A percentile compares a stretch with the other conserved stretches of the same genome.
Evolutionary conservation across 2,113 vertebrate genomes (phyloP).

Genomic region (Acanthisitta chloris): DNA sequence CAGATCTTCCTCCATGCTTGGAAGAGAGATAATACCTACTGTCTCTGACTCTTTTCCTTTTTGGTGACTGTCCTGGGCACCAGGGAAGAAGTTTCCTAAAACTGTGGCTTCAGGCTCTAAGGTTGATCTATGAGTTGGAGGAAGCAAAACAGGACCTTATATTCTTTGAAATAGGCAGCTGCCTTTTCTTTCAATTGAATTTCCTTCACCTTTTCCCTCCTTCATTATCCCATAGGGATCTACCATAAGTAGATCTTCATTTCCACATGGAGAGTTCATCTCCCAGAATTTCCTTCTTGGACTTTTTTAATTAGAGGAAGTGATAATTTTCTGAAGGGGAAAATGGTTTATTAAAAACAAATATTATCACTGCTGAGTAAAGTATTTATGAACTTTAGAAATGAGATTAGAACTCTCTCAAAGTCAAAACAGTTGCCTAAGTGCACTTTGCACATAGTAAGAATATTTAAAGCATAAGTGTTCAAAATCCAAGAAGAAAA

Average conservation of each 20-base stretch:
- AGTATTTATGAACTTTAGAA: background rate
- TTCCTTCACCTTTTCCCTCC: background rate
- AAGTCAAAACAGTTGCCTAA: background rate
- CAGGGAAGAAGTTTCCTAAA: background rate
- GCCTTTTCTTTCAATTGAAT: background rate
- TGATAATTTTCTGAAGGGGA: background rate
- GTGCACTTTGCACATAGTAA: background rate
- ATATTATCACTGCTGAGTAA: background rate
- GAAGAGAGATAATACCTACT: background rate
- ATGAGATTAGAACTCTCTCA: background rate
- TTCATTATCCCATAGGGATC: background rate
- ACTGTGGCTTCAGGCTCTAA: background rate
- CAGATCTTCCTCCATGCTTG: background rate
- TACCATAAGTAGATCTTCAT: background rate
- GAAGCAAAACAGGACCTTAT: background rate
- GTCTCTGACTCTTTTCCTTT: background rate
- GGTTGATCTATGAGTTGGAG: background rate
- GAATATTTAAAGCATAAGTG: background rate
- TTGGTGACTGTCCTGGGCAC: background rate
- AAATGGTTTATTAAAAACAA: slow-evolving; percentile 19
- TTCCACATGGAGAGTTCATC: slow-evolving; percentile 6
- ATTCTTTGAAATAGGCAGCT: background rate
- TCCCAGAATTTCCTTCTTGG: slow-evolving; percentile 35
- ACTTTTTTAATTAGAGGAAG: slow-evolving; percentile 13
- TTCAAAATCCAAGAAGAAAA: background rate